These are phyloP conservation scores for Xanthorhoe designata DNA, from an alignment of 2,888 invertebrate species.

Conservation along the genomic window DNA sequence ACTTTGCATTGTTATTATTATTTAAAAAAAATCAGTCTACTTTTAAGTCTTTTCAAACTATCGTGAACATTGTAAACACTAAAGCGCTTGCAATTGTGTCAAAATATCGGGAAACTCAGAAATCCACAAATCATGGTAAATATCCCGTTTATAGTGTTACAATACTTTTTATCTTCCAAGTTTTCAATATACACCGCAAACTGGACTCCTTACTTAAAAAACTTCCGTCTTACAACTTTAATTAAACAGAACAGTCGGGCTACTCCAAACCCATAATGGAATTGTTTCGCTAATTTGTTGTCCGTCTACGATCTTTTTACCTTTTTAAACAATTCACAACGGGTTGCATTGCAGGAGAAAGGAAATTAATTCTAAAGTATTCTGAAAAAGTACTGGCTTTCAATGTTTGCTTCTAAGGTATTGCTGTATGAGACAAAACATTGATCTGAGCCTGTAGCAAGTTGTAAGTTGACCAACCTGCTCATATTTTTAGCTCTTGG, in stretches of 20 bases:
- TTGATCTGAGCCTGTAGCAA: neutral
- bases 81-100: too few species aligned
- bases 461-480: too few species aligned
- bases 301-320: slow-evolving; percentile 39
- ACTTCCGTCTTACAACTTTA: slow-evolving; percentile 49
- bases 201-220: slow-evolving; percentile 36
- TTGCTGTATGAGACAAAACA: neutral
- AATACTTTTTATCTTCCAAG: slow-evolving; percentile 21
- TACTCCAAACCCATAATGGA: slow-evolving; percentile 47
- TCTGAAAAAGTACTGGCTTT: neutral
- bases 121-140: too few species aligned
- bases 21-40: too few species aligned
- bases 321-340: slow-evolving; percentile 13
- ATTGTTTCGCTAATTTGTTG: slow-evolving; percentile 56
- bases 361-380: neutral
- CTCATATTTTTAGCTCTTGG: too few species aligned
- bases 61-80: too few species aligned
- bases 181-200: slow-evolving; percentile 30
- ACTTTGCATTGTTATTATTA: too few species aligned
- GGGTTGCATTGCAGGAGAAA: neutral
- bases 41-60: too few species aligned
- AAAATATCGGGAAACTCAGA: too few species aligned
- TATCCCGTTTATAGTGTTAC: too few species aligned
- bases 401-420: neutral
- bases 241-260: slow-evolving; percentile 53